phyloP scores from a whole-genome alignment of 2,113 vertebrate genomes.

The Scomber colias region DNA sequence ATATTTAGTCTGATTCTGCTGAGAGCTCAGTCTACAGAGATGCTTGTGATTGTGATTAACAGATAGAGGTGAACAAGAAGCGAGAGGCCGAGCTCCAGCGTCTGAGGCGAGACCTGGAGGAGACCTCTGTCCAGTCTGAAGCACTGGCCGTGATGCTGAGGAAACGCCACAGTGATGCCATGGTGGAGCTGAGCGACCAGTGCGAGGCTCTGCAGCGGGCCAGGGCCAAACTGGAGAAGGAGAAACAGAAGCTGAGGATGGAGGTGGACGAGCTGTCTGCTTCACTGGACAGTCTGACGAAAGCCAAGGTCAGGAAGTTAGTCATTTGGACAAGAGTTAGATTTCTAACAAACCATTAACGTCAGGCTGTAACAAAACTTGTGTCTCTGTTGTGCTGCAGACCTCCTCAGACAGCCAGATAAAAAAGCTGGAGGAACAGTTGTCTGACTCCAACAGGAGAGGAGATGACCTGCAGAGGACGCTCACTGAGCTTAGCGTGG shows the following conservation, averaged over 20 bases:
- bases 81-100: slow-evolving; percentile 86
- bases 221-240: slow-evolving; percentile 86
- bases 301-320: slow-evolving; percentile 78
- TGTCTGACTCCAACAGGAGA: slow-evolving; percentile 81
- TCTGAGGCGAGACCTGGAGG: slow-evolving; percentile 85
- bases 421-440: slow-evolving; percentile 85
- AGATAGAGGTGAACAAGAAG: slow-evolving; percentile 88
- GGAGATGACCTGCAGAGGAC: slow-evolving; percentile 86
- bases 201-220: slow-evolving; percentile 84
- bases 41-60: background rate
- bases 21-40: too few relatives aligned
- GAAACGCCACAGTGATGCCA: slow-evolving; percentile 80
- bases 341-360: background rate
- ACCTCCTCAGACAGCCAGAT: slow-evolving; percentile 80
- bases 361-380: background rate
- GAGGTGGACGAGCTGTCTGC: slow-evolving; percentile 85
- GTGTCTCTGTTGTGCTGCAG: slow-evolving; percentile 60
- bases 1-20: background rate
- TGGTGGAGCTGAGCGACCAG: slow-evolving; percentile 85
- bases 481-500: slow-evolving; percentile 79
- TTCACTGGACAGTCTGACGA: slow-evolving; percentile 83
- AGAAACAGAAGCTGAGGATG: slow-evolving; percentile 85
- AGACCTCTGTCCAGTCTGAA: slow-evolving; percentile 82
- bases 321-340: too few relatives aligned
- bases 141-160: slow-evolving; percentile 74